phyloP scores from a whole-genome alignment of 2,797 vertebrate species.

The Sarcoramphus papa region DNA sequence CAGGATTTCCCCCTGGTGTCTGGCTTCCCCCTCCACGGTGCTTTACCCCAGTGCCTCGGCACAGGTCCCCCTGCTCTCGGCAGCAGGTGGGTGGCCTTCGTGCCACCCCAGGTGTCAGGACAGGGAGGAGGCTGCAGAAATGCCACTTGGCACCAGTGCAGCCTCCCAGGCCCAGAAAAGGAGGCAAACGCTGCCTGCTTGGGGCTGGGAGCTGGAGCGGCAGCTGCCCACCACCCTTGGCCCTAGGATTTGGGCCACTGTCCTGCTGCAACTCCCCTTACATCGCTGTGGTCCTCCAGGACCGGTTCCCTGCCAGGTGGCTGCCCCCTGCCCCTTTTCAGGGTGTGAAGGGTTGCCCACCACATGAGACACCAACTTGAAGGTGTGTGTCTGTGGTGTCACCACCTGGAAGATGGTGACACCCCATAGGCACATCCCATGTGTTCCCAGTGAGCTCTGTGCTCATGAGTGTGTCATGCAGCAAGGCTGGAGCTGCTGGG shows the following conservation, averaged over 20 bases:
- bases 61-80: fast-evolving
- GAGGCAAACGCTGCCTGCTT: neutral
- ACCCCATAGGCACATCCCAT: fast-evolving
- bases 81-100: neutral
- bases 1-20: neutral
- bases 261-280: neutral
- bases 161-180: neutral
- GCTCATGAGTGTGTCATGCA: fast-evolving
- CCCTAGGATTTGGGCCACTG: neutral
- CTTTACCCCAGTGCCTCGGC: fast-evolving
- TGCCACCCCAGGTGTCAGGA: neutral
- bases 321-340: neutral
- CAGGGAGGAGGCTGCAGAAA: neutral
- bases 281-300: too few relatives aligned
- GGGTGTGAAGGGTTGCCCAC: neutral
- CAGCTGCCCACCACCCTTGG: neutral
- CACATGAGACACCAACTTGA: fast-evolving
- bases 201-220: neutral
- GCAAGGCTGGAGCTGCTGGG: neutral
- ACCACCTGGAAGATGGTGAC: neutral
- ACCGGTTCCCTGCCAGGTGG: neutral
- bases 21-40: neutral
- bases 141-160: neutral
- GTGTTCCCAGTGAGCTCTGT: neutral
- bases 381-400: too few relatives aligned